Evolutionary conservation across 1,140 invertebrate species (phyloP).

Genomic region (Philaenus spumarius): DNA sequence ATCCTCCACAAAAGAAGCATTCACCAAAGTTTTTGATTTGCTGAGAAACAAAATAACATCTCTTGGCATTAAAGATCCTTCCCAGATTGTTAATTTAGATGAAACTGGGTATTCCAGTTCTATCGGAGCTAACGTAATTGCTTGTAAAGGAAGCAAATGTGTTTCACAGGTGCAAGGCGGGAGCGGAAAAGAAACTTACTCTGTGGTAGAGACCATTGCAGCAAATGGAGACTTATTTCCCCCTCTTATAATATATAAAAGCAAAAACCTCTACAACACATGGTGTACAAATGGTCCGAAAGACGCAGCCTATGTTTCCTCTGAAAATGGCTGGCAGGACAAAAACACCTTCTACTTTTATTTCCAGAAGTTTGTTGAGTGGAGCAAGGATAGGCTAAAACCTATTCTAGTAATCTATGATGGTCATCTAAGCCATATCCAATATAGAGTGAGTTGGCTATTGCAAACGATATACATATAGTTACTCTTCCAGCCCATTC

Average conservation of each 20-base stretch:
- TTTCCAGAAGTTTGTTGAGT: conserved; percentile 9
- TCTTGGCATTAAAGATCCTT: background rate
- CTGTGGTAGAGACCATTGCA: background rate
- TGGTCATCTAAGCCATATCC: conserved; percentile 10
- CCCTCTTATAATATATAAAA: conserved; percentile 10
- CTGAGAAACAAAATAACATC: background rate
- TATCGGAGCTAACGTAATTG: background rate
- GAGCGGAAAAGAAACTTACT: conserved; percentile 4
- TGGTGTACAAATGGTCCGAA: conserved; percentile 7
- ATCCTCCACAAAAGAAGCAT: background rate
- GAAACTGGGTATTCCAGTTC: background rate
- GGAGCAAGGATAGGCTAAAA: conserved; percentile 8
- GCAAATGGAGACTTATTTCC: conserved; percentile 7
- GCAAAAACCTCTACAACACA: conserved; percentile 2
- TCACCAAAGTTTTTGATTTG: background rate
- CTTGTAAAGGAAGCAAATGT: background rate
- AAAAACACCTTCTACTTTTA: conserved; percentile 1
- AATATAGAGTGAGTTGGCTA: conserved; percentile 3
- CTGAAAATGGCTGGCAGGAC: conserved; percentile 9
- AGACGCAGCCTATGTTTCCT: conserved; percentile 9
- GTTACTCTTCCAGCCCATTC: background rate
- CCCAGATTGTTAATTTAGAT: conserved; percentile 4
- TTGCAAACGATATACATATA: conserved; percentile 8
- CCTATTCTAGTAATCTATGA: conserved; percentile 5
- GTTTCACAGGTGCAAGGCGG: conserved; percentile 2